Conservation (phyloP, 2,797 vertebrate genomes). For the Amblyraja radiata region DNA sequence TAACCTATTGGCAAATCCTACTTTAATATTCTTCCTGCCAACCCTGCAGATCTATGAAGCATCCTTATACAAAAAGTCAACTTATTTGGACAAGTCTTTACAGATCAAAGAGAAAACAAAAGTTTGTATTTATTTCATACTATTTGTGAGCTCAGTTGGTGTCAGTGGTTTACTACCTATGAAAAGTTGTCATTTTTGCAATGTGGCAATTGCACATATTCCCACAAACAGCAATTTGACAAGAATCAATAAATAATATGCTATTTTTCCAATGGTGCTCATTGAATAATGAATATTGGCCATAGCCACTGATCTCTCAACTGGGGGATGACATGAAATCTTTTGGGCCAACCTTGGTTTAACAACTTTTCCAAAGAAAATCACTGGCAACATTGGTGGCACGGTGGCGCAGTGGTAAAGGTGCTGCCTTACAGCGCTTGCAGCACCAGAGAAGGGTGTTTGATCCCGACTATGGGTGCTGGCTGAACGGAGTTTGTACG, state of each 20-base stretch:
- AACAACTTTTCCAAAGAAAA: background rate
- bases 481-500: too few relatives aligned
- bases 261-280: background rate
- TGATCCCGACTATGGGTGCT: too few relatives aligned
- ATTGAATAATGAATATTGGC: background rate
- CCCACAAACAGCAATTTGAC: background rate
- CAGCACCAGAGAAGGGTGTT: too few relatives aligned
- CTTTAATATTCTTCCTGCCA: background rate
- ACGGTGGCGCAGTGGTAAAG: too few relatives aligned
- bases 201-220: background rate
- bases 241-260: background rate
- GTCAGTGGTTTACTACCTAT: background rate
- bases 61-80: background rate
- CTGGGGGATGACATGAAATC: background rate
- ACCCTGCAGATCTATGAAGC: too few relatives aligned
- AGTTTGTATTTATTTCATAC: background rate
- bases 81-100: background rate
- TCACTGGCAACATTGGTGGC: too few relatives aligned
- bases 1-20: background rate
- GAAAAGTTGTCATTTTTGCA: background rate
- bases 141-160: background rate
- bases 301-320: background rate
- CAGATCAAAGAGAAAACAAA: background rate
- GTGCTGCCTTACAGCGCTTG: too few relatives aligned
- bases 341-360: background rate